Conservation (phyloP, 1,140 invertebrate genomes). For the Drosophila hydei region DNA sequence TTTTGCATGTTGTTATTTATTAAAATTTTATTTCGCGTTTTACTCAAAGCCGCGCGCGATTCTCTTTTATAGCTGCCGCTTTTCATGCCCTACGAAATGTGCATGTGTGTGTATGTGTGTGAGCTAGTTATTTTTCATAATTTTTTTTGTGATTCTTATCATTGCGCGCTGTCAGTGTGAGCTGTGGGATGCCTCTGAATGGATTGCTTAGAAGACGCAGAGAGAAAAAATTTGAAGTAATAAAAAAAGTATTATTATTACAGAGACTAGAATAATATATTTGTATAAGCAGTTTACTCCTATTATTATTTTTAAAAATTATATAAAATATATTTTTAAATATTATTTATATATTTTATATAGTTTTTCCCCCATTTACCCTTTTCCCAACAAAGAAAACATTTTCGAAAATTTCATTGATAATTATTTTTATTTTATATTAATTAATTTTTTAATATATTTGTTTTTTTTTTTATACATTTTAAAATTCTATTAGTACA, state of each 20-base stretch:
- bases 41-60: slow-evolving; percentile 35
- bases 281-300: too few species aligned
- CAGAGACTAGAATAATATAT: too few species aligned
- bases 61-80: slow-evolving; percentile 72
- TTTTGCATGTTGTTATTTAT: slow-evolving; percentile 83
- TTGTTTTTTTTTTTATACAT: slow-evolving; percentile 54
- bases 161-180: slow-evolving; percentile 15
- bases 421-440: slow-evolving; percentile 67
- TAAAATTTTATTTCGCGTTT: slow-evolving; percentile 73
- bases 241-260: not conserved
- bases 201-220: not conserved
- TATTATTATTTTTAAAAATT: too few species aligned
- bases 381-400: not conserved
- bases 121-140: slow-evolving; percentile 49
- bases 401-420: slow-evolving; percentile 29
- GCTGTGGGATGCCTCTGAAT: slow-evolving; percentile 7
- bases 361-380: not conserved
- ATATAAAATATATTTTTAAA: not conserved
- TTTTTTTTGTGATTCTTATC: slow-evolving; percentile 55
- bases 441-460: slow-evolving; percentile 49
- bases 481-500: slow-evolving; percentile 70
- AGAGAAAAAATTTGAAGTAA: not conserved
- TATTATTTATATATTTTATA: not conserved
- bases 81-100: slow-evolving; percentile 14
- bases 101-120: slow-evolving; percentile 11